Conservation (phyloP, 2,888 invertebrate genomes). For the Polyploca ridens region DNA sequence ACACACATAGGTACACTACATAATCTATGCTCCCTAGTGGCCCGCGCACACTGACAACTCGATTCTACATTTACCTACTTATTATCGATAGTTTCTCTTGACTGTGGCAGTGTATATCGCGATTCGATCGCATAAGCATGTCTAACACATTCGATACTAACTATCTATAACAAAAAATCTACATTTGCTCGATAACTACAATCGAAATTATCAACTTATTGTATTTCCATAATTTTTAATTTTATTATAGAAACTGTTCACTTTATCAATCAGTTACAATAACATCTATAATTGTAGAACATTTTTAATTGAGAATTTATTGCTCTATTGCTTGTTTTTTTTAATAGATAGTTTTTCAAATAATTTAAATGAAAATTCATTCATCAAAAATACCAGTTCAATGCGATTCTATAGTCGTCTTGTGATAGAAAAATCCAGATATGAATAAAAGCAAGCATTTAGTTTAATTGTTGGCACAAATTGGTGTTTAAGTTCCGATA, state of each 20-base stretch:
- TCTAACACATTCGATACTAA: constrained; percentile 1
- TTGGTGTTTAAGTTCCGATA: constrained; percentile 59
- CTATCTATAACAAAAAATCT: neutral
- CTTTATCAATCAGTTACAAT: neutral
- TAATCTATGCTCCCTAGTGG: constrained; percentile 70
- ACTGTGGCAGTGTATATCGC: constrained; percentile 57
- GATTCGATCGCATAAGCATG: constrained; percentile 22
- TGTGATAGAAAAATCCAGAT: constrained; percentile 22
- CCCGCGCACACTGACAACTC: constrained; percentile 73
- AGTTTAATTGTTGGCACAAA: constrained; percentile 67
- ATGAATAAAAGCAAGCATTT: constrained; percentile 34
- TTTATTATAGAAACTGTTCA: neutral
- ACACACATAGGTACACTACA: constrained; percentile 58
- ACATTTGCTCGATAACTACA: neutral
- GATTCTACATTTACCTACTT: constrained; percentile 34
- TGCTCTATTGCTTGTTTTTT: neutral
- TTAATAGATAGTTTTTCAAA: constrained; percentile 5
- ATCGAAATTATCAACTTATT: neutral
- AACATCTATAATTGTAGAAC: neutral
- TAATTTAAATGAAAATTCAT: constrained; percentile 17
- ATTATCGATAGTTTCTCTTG: constrained; percentile 42
- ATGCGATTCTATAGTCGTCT: constrained; percentile 36
- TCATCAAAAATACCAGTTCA: constrained; percentile 17
- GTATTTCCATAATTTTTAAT: neutral
- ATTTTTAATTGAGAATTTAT: neutral